A percentile compares a stretch with the other conserved stretches of the same genome.
phyloP scores from a whole-genome alignment of 1,140 invertebrate genomes.

The honey bee (Apis mellifera) region Amel_HAv3.1 CM009936.2:4304501-4305000 shows the following conservation, averaged over 20 bases:
- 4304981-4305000: too few species aligned
- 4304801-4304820: background rate
- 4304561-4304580: background rate
- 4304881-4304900: too few species aligned
- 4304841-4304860: background rate
- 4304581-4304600: background rate
- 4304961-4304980: too few species aligned
- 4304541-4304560: background rate
- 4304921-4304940: too few species aligned
- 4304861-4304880: background rate
- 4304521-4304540: background rate
- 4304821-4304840: background rate
- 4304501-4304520: too few species aligned
- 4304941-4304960: too few species aligned
- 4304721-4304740: background rate
- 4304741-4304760: slow-evolving; percentile 20
- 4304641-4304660: background rate
- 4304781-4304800: background rate
- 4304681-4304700: slow-evolving; percentile 16
- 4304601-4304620: background rate
- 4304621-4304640: background rate
- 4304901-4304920: too few species aligned
- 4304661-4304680: background rate
- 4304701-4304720: slow-evolving; percentile 3
- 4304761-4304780: slow-evolving; percentile 1